Base-by-base conservation (phyloP, 2,888 invertebrate species). In the Caenorhabditis afra region DNA sequence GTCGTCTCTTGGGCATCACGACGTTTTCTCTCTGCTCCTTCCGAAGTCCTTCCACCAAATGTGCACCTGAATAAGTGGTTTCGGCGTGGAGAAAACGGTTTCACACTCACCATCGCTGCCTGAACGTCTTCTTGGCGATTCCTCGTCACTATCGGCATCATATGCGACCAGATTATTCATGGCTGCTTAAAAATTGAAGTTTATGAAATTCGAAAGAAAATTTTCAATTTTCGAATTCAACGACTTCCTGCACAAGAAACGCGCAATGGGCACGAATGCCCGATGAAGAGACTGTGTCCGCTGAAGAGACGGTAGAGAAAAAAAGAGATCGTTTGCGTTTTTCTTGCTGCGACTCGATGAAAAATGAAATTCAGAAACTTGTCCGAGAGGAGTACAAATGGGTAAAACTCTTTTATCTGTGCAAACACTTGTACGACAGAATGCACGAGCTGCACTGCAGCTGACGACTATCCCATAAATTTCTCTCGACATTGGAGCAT, bases 111-210 rank as follows among this genome's bases (percentile, higher is more conserved):
- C 78, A 50, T 81, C 73, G 18, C 39, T 57, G 4, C n/a, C n/a
- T n/a, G 74, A 70, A 11, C 65, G 57, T 37, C 79, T 55, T 59
- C 74, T 35, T 8, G 83, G 81, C 11, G 83, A 83, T 8, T 83
- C 83, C 1, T 83, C 83, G 55, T 83, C 83, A 62, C 83, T 83
- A 16, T 81, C 81, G 1, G 68, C 77, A 44, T 73, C 81, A 20
- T 83, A 83, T 8, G 66, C 81, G 10, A 81, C 83, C 20, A 83
- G 52, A 57, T 79, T 83, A 57, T 79, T 79, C 83, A 83, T 83
- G 52, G 61, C 41, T 64, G 0, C 7, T 29, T 62, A 47, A 49
- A 61, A 68, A 59, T 11, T 11, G 12, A 41, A 3, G 11, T 41
- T 11, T 41, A 2, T 3, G 41, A 41, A 41, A 14, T 41, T 41